Evolutionary conservation across 2,113 vertebrate species (phyloP).

Genomic region (Atlantisia rogersi): DNA sequence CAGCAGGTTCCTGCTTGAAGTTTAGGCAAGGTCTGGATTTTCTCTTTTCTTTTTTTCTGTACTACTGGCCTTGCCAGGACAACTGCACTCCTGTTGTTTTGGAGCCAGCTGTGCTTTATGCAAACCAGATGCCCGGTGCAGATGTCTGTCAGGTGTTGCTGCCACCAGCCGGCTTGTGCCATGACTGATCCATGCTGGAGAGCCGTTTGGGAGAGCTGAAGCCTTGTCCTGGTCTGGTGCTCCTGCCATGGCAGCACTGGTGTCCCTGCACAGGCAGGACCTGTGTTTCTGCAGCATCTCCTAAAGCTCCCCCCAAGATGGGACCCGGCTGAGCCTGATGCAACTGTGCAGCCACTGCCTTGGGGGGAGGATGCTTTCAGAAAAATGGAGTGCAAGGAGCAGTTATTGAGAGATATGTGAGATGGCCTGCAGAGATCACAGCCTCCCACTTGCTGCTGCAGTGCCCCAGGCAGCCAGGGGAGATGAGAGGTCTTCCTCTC

Average conservation of each 20-base stretch:
- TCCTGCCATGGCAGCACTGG: not conserved
- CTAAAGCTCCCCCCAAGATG: not conserved
- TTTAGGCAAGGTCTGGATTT: not conserved
- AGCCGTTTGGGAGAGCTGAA: not conserved
- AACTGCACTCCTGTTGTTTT: not conserved
- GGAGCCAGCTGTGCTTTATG: not conserved
- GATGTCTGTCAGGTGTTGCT: slow-evolving; percentile 1
- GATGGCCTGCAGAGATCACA: not conserved
- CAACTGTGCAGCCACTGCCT: not conserved
- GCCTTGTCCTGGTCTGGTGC: not conserved
- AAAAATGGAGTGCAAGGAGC: not conserved
- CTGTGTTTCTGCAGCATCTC: not conserved
- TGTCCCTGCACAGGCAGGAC: not conserved
- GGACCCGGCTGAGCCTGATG: not conserved
- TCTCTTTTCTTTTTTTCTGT: not conserved
- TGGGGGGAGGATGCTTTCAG: not conserved
- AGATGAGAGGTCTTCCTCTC: not conserved
- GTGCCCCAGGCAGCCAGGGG: not conserved
- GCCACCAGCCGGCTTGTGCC: not conserved
- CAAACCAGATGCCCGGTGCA: not conserved
- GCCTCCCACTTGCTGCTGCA: not conserved
- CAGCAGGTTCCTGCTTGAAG: slow-evolving; percentile 1
- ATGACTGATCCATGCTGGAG: not conserved
- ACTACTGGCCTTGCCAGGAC: not conserved
- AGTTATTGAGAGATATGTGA: not conserved